Evolutionary conservation across 2,888 invertebrate genomes (phyloP).

Genomic region (Ganaspis brasiliensis): DNA sequence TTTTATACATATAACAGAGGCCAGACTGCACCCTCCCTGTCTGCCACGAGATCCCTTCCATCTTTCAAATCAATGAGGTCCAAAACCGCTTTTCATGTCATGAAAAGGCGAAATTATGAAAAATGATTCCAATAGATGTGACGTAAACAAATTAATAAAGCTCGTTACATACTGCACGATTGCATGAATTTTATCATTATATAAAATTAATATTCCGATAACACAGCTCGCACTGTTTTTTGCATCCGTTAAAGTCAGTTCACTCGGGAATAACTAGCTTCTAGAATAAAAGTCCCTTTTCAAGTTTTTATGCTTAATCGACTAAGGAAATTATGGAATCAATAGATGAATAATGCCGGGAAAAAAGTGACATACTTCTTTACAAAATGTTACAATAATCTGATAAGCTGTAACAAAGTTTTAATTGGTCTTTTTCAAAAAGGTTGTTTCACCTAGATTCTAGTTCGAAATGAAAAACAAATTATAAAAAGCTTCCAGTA

Average conservation of each 20-base stretch:
- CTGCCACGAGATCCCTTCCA: constrained; percentile 35
- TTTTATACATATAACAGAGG: constrained; percentile 1
- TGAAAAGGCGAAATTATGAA: constrained; percentile 29
- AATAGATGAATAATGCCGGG: constrained; percentile 3
- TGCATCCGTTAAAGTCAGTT: background rate
- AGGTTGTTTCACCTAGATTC: too few species aligned
- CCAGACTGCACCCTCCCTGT: constrained; percentile 20
- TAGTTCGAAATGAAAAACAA: too few species aligned
- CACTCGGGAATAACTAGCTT: background rate
- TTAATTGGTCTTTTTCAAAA: background rate
- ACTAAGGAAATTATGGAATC: constrained; percentile 17
- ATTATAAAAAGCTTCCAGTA: too few species aligned
- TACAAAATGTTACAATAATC: background rate
- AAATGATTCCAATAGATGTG: background rate
- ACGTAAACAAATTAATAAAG: background rate
- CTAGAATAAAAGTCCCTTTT: constrained; percentile 23
- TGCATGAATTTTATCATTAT: background rate
- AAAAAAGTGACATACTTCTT: constrained; percentile 19
- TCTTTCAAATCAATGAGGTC: constrained; percentile 31
- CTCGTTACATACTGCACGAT: background rate
- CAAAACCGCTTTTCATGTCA: constrained; percentile 33
- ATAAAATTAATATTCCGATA: constrained; percentile 1
- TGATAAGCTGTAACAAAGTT: background rate
- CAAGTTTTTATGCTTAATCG: constrained; percentile 26
- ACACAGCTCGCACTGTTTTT: background rate